Conservation (phyloP, 1,140 invertebrate genomes). For the Coptotermes formosanus region DNA sequence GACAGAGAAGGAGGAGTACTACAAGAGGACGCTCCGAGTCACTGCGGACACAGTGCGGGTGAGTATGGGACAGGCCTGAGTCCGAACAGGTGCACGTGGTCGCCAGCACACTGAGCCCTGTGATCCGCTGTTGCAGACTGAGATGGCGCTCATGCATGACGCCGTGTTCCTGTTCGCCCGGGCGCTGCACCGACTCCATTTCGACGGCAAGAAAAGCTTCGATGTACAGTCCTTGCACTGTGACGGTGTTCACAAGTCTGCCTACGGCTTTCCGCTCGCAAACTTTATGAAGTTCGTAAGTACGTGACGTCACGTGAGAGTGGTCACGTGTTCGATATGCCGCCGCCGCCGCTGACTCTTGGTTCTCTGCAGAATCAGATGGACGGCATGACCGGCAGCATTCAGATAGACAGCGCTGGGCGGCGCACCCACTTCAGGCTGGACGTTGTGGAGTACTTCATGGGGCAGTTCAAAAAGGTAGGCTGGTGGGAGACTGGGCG, state of each 20-base stretch:
- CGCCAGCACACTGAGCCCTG: too few species aligned
- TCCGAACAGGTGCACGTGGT: too few species aligned
- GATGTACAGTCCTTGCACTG: conserved; percentile 49
- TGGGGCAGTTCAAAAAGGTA: conserved; percentile 29
- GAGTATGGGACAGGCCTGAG: neutral
- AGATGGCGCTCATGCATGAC: conserved; percentile 61
- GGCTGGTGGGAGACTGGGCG: conserved; percentile 31
- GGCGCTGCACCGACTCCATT: conserved; percentile 53
- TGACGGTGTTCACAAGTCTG: conserved; percentile 52
- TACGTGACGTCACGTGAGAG: neutral
- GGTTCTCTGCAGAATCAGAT: conserved; percentile 52
- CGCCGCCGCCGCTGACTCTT: too few species aligned
- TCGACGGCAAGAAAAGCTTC: conserved; percentile 48
- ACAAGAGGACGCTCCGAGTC: neutral
- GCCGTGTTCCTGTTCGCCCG: conserved; percentile 56
- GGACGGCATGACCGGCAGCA: conserved; percentile 72
- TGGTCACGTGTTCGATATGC: too few species aligned
- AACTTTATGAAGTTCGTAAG: conserved; percentile 61
- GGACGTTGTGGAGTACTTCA: conserved; percentile 54
- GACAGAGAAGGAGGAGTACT: neutral
- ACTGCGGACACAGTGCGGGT: conserved; percentile 13
- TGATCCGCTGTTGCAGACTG: conserved; percentile 50
- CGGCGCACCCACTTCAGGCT: conserved; percentile 53
- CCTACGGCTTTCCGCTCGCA: conserved; percentile 53
- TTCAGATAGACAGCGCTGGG: conserved; percentile 68